Evolutionary conservation across 2,113 vertebrate species (phyloP).

Genomic region (Fulica atra): DNA sequence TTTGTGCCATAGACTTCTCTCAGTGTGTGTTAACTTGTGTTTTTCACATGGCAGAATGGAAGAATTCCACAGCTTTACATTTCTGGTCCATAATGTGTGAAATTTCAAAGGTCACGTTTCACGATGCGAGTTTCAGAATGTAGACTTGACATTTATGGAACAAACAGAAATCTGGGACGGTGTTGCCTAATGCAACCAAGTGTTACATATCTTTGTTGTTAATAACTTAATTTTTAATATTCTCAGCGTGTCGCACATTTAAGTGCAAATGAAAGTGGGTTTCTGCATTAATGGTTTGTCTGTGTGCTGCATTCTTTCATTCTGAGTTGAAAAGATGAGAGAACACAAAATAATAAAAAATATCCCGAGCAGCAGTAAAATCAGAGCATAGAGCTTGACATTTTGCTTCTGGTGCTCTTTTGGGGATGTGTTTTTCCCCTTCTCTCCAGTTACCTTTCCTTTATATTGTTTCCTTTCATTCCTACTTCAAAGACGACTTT

Average conservation of each 20-base stretch:
- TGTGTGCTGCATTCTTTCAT: constrained; percentile 5
- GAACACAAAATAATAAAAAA: not conserved
- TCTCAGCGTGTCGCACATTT: constrained; percentile 21
- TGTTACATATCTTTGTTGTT: constrained; percentile 52
- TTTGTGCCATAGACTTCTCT: constrained; percentile 48
- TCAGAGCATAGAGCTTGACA: not conserved
- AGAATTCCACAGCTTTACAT: constrained; percentile 40
- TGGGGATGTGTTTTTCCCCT: not conserved
- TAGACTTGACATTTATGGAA: constrained; percentile 61
- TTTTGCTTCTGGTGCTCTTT: constrained; percentile 15
- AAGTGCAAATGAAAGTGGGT: constrained; percentile 21
- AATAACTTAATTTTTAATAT: constrained; percentile 63
- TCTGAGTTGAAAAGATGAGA: not conserved
- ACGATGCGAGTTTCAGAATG: constrained; percentile 23
- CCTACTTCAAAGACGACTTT: not conserved
- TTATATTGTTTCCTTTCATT: constrained; percentile 7
- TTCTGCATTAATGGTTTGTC: constrained; percentile 58
- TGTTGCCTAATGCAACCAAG: constrained; percentile 44
- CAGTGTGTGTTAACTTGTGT: constrained; percentile 4
- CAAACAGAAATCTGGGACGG: constrained; percentile 32
- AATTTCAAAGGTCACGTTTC: constrained; percentile 71
- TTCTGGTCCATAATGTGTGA: constrained; percentile 62
- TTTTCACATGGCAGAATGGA: constrained; percentile 24
- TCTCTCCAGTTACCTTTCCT: not conserved
- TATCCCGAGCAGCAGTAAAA: not conserved